phyloP scores from a whole-genome alignment of 2,113 vertebrate species.

The Xenotilapia caudafasciata region DNA sequence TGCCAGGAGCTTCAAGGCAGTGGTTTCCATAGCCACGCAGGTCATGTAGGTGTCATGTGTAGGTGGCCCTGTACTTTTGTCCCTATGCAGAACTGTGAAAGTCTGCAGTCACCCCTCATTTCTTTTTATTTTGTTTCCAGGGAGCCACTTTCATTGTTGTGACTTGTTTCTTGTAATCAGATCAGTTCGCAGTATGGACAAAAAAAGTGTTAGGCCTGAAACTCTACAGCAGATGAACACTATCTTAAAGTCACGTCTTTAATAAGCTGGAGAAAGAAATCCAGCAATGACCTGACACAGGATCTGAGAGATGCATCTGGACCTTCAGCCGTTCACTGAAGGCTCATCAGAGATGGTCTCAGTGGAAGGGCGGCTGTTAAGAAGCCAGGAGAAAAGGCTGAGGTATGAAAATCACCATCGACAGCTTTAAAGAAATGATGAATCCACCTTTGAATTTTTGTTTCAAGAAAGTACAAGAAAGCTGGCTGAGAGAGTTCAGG shows the following conservation, averaged over 20 bases:
- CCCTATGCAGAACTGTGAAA: not conserved
- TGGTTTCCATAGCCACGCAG: not conserved
- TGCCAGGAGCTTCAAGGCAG: not conserved
- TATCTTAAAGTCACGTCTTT: not conserved
- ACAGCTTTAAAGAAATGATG: not conserved
- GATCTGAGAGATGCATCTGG: not conserved
- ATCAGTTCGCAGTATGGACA: not conserved
- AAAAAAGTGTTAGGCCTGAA: not conserved
- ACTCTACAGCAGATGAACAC: not conserved
- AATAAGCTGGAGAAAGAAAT: not conserved
- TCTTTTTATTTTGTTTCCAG: not conserved
- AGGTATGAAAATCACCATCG: not conserved
- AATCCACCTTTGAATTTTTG: not conserved
- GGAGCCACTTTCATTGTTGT: not conserved
- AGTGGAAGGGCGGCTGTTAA: not conserved
- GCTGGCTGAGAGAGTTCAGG: not conserved
- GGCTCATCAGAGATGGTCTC: not conserved
- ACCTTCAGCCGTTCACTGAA: not conserved
- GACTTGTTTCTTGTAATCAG: not conserved
- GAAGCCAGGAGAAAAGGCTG: not conserved
- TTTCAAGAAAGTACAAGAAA: not conserved
- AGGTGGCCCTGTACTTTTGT: fast-evolving
- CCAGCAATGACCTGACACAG: not conserved
- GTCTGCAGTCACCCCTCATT: not conserved
- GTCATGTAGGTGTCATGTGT: not conserved